Evolutionary conservation across 2,113 vertebrate species (phyloP).

Genomic region (Burhinus oedicnemus): DNA sequence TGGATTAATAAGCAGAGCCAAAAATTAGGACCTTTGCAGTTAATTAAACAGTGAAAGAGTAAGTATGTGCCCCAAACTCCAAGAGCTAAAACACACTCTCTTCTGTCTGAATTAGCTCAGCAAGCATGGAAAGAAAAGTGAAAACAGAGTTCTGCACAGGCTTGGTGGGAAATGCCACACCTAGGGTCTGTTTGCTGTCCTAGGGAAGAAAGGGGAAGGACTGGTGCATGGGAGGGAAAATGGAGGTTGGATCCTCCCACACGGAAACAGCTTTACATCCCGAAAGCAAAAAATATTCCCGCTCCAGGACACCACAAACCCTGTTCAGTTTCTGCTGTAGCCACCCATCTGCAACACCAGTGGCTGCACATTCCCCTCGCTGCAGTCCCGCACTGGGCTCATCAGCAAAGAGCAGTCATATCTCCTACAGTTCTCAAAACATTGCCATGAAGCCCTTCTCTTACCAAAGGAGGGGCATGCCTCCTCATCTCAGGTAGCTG

Average conservation of each 20-base stretch:
- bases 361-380: fast-evolving
- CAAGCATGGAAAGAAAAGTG: not conserved
- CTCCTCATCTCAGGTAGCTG: not conserved
- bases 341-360: fast-evolving
- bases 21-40: not conserved
- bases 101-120: not conserved
- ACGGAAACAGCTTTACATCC: not conserved
- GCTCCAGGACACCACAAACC: not conserved
- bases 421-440: not conserved
- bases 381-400: not conserved
- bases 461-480: not conserved
- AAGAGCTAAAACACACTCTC: not conserved
- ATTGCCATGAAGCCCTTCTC: not conserved
- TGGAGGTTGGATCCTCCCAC: not conserved
- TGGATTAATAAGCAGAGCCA: not conserved
- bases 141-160: not conserved
- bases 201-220: not conserved
- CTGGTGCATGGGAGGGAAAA: not conserved
- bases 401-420: fast-evolving
- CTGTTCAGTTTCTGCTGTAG: not conserved
- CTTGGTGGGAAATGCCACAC: not conserved
- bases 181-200: not conserved
- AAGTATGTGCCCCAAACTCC: not conserved
- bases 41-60: not conserved
- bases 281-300: not conserved